phyloP scores from a whole-genome alignment of 2,797 vertebrate species.

The Adrianichthys oophorus region DNA sequence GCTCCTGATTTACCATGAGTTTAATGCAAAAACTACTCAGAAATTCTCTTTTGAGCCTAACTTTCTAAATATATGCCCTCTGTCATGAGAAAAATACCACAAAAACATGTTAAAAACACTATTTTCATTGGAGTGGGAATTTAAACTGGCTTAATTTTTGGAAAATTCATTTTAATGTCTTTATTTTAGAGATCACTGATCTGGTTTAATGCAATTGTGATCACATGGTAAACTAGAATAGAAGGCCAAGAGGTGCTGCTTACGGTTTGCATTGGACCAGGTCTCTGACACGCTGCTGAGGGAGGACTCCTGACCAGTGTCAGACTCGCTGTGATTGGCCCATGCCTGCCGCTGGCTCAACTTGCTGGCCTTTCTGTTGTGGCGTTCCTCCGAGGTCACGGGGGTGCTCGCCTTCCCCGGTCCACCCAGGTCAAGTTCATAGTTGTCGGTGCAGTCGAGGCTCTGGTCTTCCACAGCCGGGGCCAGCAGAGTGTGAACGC shows the following conservation, averaged over 20 bases:
- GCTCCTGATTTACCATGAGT: no score
- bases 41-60: no score
- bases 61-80: no score
- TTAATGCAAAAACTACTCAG: no score
- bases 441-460: conserved; percentile 21
- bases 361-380: conserved; percentile 49
- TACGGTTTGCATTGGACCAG: conserved; percentile 65
- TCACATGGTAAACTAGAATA: background rate
- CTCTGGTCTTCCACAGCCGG: conserved; percentile 21
- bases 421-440: conserved; percentile 41
- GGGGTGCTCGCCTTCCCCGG: conserved; percentile 65
- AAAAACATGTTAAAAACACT: no score
- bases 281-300: conserved; percentile 62
- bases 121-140: no score
- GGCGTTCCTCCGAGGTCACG: conserved; percentile 49
- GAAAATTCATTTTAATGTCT: no score
- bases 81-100: no score
- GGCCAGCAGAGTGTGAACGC: conserved; percentile 42
- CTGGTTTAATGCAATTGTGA: no score
- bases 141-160: no score
- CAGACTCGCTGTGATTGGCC: conserved; percentile 53
- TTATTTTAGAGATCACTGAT: no score
- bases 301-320: conserved; percentile 60
- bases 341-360: conserved; percentile 43
- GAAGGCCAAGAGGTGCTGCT: conserved; percentile 36